Evolutionary conservation across 2,113 vertebrate species (phyloP).

Genomic region (Sinocyclocheilus anophthalmus): DNA sequence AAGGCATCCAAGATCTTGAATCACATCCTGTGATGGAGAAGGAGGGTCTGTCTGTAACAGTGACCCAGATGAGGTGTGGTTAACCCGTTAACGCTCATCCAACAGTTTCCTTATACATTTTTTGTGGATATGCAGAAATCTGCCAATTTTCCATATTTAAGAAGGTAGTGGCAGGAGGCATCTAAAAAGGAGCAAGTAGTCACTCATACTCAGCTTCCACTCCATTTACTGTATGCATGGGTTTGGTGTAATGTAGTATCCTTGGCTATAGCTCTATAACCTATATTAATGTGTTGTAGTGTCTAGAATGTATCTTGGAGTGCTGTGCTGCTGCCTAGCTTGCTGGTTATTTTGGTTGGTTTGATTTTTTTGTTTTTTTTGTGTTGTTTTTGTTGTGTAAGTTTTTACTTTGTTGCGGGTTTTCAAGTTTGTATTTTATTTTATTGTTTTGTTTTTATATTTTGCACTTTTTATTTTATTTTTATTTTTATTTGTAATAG

Average conservation of each 20-base stretch:
- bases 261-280: background rate
- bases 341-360: no score
- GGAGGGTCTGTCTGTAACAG: conserved; percentile 28
- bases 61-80: conserved; percentile 58
- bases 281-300: no score
- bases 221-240: background rate
- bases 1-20: conserved; percentile 25
- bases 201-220: background rate
- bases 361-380: no score
- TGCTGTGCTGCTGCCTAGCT: background rate
- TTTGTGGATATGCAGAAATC: background rate
- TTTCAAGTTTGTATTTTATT: no score
- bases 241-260: background rate
- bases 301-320: background rate
- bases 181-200: background rate
- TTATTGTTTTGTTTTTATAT: no score
- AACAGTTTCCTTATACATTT: background rate
- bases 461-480: no score
- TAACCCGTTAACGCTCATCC: conserved; percentile 8
- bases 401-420: no score
- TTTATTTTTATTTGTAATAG: no score
- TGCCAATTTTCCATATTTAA: background rate
- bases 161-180: background rate
- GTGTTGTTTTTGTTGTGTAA: no score
- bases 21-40: conserved; percentile 9